Evolutionary conservation across 2,888 invertebrate genomes (phyloP).

Genomic region (Bombyx huttoni): DNA sequence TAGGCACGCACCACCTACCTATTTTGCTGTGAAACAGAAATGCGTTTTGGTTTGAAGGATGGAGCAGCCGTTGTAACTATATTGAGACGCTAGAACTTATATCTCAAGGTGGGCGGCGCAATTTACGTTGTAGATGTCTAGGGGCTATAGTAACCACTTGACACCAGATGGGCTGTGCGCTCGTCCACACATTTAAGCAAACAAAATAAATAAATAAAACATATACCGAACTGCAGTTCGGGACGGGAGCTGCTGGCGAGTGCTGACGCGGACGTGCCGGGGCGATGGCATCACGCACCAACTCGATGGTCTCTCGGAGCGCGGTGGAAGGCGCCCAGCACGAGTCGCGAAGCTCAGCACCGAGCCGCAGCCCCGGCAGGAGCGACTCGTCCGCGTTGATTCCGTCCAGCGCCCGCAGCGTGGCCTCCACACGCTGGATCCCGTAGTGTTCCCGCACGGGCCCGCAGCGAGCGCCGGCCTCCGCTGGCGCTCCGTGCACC

Average conservation of each 20-base stretch:
- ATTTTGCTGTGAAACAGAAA: too few species aligned
- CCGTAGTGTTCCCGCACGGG: conserved; percentile 81
- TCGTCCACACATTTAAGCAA: too few species aligned
- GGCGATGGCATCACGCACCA: conserved; percentile 78
- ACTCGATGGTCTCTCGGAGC: conserved; percentile 82
- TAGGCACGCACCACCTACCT: too few species aligned
- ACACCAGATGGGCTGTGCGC: too few species aligned
- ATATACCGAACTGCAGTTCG: not conserved
- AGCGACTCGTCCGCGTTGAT: conserved; percentile 74
- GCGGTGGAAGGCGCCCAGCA: conserved; percentile 88
- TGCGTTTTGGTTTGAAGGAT: too few species aligned
- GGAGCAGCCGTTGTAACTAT: too few species aligned
- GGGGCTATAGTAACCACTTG: too few species aligned
- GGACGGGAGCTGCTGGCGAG: not conserved
- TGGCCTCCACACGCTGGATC: conserved; percentile 78
- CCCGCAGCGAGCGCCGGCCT: conserved; percentile 25
- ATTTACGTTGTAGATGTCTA: too few species aligned
- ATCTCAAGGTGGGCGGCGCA: too few species aligned
- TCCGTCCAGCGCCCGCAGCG: conserved; percentile 73
- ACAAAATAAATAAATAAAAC: too few species aligned
- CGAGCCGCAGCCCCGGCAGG: conserved; percentile 79
- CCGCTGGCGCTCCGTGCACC: conserved; percentile 64
- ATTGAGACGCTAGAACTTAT: too few species aligned
- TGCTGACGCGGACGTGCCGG: conserved; percentile 24
- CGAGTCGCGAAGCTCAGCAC: conserved; percentile 84